Percentiles rank a stretch among this genome's conserved stretches.
phyloP scores from a whole-genome alignment of 1,140 invertebrate species.

The Brachionus plicatilis region DNA sequence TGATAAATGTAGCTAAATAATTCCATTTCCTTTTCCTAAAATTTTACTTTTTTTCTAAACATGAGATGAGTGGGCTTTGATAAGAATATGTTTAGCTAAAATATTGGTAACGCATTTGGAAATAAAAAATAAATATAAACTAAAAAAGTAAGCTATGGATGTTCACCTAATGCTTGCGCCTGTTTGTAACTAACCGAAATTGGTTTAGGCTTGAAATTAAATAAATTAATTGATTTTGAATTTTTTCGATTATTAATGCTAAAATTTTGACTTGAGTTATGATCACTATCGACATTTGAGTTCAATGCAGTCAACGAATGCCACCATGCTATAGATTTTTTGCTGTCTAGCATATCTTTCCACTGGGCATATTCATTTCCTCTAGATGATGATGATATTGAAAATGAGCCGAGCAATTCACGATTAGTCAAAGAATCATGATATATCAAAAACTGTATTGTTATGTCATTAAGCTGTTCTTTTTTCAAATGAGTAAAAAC shows the following conservation, averaged over 20 bases:
- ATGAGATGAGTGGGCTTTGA: neutral
- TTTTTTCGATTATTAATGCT: neutral
- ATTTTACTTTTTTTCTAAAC: neutral
- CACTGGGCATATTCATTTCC: slow-evolving; percentile 35
- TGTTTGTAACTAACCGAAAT: neutral
- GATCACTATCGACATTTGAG: slow-evolving; percentile 1
- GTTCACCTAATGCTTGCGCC: neutral
- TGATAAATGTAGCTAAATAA: neutral
- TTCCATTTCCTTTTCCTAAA: neutral
- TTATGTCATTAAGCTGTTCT: slow-evolving; percentile 41
- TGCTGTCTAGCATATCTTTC: slow-evolving; percentile 35
- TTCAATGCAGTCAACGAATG: neutral
- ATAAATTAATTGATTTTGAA: slow-evolving; percentile 14
- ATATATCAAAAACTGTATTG: slow-evolving; percentile 22
- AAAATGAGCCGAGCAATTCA: slow-evolving; percentile 16
- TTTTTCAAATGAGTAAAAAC: slow-evolving; percentile 67
- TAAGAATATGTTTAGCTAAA: neutral
- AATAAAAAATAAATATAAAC: neutral
- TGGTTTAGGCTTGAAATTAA: slow-evolving; percentile 19
- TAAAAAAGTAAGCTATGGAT: neutral
- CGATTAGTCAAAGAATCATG: slow-evolving; percentile 26
- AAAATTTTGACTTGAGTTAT: slow-evolving; percentile 9
- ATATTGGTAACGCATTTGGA: neutral
- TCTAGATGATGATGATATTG: slow-evolving; percentile 21
- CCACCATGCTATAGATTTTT: slow-evolving; percentile 38